A percentile compares a stretch with the other conserved stretches of the same genome.
Conservation (phyloP, 2,797 vertebrate species). For the Tachyglossus aculeatus region DNA sequence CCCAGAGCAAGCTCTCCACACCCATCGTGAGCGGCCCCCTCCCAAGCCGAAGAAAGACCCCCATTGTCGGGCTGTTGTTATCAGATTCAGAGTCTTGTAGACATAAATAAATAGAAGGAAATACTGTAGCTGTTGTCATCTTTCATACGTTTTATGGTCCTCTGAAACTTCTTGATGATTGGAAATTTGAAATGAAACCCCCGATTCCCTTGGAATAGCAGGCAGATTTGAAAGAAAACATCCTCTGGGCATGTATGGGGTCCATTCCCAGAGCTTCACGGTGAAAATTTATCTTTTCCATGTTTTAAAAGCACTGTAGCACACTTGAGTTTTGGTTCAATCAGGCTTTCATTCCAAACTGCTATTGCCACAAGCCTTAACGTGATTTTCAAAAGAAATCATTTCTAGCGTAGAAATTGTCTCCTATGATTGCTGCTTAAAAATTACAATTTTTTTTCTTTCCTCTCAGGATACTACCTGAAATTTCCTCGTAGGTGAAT, state of each 20-base stretch:
- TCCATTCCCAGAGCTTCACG: neutral
- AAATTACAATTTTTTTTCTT: neutral
- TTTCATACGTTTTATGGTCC: slow-evolving; percentile 38
- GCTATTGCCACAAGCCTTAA: neutral
- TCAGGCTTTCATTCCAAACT: slow-evolving; percentile 4
- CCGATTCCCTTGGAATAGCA: slow-evolving; percentile 35
- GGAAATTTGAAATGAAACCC: slow-evolving; percentile 49
- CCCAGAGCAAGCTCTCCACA: neutral
- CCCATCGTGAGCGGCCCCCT: neutral
- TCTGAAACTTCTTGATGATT: slow-evolving; percentile 40
- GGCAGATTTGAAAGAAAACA: slow-evolving; percentile 17
- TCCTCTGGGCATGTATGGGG: slow-evolving; percentile 5
- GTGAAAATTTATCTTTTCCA: slow-evolving; percentile 11
- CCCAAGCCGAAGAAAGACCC: slow-evolving; percentile 24
- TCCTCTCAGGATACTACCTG: neutral
- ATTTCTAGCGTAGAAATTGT: neutral
- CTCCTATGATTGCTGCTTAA: too few species aligned
- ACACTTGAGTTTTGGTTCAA: neutral
- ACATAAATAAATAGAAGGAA: slow-evolving; percentile 31
- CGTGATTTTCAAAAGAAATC: slow-evolving; percentile 8
- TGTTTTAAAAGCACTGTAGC: neutral
- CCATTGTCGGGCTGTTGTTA: slow-evolving; percentile 21
- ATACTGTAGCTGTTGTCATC: slow-evolving; percentile 10
- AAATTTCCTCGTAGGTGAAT: too few species aligned
- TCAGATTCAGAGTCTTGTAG: slow-evolving; percentile 17